Conservation (phyloP, 2,113 vertebrate genomes). For the Zosterops pallidus region DNA sequence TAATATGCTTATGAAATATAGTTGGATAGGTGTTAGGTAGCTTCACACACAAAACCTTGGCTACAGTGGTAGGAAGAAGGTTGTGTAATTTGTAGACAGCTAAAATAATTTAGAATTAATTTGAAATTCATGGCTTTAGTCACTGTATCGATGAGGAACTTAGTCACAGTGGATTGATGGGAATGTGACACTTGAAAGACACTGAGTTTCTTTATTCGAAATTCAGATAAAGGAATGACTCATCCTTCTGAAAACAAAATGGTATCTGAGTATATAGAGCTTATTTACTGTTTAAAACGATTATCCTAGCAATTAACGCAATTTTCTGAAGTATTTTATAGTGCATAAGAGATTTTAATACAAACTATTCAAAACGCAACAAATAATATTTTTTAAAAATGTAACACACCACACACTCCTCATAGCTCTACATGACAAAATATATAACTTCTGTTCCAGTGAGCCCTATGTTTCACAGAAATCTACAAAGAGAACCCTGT, state of each 20-base stretch:
- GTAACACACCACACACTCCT: background rate
- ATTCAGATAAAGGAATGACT: background rate
- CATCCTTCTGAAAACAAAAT: background rate
- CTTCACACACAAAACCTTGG: background rate
- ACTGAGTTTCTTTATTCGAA: background rate
- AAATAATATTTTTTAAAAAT: background rate
- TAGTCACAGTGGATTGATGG: background rate
- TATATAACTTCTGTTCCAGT: background rate
- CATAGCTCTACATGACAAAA: background rate
- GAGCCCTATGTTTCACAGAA: background rate
- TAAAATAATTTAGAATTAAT: background rate
- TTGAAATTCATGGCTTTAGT: background rate
- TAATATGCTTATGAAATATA: background rate
- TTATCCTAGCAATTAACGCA: background rate
- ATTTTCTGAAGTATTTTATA: background rate
- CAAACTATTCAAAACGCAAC: background rate
- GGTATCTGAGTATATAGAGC: background rate
- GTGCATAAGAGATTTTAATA: background rate
- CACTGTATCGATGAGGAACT: background rate
- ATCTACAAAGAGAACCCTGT: background rate
- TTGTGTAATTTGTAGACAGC: background rate
- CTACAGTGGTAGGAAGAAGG: background rate
- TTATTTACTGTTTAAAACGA: background rate
- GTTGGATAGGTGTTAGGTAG: background rate
- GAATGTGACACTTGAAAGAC: background rate